Base-by-base conservation (phyloP, 2,888 invertebrate genomes). In the Tethea ocularis region DNA sequence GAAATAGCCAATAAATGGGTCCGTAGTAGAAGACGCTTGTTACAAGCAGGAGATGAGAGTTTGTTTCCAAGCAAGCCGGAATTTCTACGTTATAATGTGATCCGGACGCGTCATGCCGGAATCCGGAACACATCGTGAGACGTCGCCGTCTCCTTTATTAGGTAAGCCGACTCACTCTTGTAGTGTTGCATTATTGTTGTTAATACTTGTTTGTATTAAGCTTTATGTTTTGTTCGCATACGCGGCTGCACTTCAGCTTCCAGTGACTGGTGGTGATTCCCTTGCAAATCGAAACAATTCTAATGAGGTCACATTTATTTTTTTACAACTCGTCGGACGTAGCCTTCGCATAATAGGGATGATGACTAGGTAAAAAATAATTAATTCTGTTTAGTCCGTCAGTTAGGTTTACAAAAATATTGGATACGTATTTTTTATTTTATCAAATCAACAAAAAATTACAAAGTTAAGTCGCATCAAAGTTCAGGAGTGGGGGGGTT, bases 21-120 rank as follows among this genome's bases (percentile, higher is more conserved):
- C 13, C 33, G 20, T 66, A 68, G 73, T 73, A 69, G 57, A 67
- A 11, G 63, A 41, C 57, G 8, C 51, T 53, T 64, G 73, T 74
- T 76, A 63, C 71, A 63, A 69, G 70, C 77, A 77, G 75, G 77
- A 77, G 77, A 77, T 77, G 77, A 73, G 74, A 73, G 70, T 76
- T 75, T 73, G 77, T 77, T 77, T 72, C 71, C 70, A 53, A 53
- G 52, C 54, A 54, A 63, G 69, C 66, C 73, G 73, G 76, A 74
- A 68, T 75, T 71, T 66, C 72, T 52, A 66, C 71, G 61, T 67
- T 72, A 69, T 77, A 77, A 77, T 74, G 69, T 74, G 72, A 76
- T 72, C 71, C 77, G 75, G 76, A 75, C 57, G 70, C 60, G 66
- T 72, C 74, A 71, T 67, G 61, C 66, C 71, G 74, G 68, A 72